phyloP scores from a whole-genome alignment of 2,888 invertebrate genomes.

The Macaria liturata region DNA sequence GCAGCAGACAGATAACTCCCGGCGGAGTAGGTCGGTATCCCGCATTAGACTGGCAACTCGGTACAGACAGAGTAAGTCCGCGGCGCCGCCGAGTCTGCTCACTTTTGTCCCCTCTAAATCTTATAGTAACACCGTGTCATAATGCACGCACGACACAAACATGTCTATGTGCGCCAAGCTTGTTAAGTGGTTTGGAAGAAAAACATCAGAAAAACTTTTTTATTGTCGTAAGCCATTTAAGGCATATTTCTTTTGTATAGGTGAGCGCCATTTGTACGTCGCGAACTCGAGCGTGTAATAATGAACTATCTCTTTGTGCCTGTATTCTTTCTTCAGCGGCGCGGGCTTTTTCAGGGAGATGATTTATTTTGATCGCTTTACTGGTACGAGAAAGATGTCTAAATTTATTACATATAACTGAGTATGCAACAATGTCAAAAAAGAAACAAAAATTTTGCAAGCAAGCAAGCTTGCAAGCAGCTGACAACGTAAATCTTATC shows the following conservation, averaged over 20 bases:
- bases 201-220: slow-evolving; percentile 82
- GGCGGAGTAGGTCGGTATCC: slow-evolving; percentile 21
- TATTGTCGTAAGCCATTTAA: slow-evolving; percentile 78
- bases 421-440: too few relatives aligned
- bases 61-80: slow-evolving; percentile 55
- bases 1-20: slow-evolving; percentile 11
- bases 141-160: slow-evolving; percentile 83
- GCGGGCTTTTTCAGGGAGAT: slow-evolving; percentile 20
- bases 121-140: slow-evolving; percentile 80
- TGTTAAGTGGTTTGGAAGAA: slow-evolving; percentile 84
- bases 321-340: slow-evolving; percentile 36
- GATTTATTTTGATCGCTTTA: slow-evolving; percentile 5
- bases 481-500: too few relatives aligned
- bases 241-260: slow-evolving; percentile 63
- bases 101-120: slow-evolving; percentile 80
- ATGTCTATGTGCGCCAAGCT: slow-evolving; percentile 81
- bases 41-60: slow-evolving; percentile 45
- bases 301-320: slow-evolving; percentile 44
- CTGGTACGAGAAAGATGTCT: too few relatives aligned
- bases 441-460: too few relatives aligned
- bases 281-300: slow-evolving; percentile 40
- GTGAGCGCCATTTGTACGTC: slow-evolving; percentile 49
- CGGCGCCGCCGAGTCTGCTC: slow-evolving; percentile 77
- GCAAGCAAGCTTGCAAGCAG: too few relatives aligned
- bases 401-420: too few relatives aligned